Base-by-base conservation (phyloP, 2,888 invertebrate genomes). In the Drosophila siamana region DNA sequence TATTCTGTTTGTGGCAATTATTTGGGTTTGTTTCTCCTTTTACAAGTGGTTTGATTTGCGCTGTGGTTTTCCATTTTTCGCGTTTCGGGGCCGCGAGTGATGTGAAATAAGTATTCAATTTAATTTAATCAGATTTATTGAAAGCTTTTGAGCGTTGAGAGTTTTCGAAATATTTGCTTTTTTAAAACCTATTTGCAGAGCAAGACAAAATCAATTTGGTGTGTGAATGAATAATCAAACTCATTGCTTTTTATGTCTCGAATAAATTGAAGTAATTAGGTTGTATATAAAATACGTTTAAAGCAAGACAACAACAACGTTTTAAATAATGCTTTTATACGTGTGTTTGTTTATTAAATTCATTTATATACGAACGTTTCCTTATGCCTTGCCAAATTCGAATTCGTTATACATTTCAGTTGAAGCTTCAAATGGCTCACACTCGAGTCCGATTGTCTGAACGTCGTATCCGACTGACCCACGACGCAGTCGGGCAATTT, bases 1-100 rank as follows among this genome's bases (percentile, higher is more conserved):
- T 73, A 71, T 85, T 81, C 63, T 60, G 54, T 76, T 79, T 79
- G 76, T 66, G 82, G 69, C 74, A 71, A 78, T 70, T 65, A 70
- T 77, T 69, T 68, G 30, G 60, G 40, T 69, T 62, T 68, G 55
- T 59, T 63, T 67, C 48, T 3, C 33, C 22, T 33, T 57, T 72
- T 36, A 54, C 28, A 24, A 54, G 43, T 38, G 51, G 50, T 56
- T 69, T 62, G 62, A 75, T 78, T 80, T 78, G 65, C 69, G 61
- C 52, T 60, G 80, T 7, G 74, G 78, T 50, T 71, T 64, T 59
- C 28, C 24, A 43, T 59, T 68, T 72, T 30, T 3, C 44, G 57
- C 38, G 55, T 51, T 44, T 54, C 48, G 36, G 43, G n/a, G 1
- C 7, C 22, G 30, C 2, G 2, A 40, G 2, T 11, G 6, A 24